A percentile compares a stretch with the other conserved stretches of the same genome.
Evolutionary conservation across 2,888 invertebrate genomes (phyloP).

Genomic region (Ectobius pallidus): DNA sequence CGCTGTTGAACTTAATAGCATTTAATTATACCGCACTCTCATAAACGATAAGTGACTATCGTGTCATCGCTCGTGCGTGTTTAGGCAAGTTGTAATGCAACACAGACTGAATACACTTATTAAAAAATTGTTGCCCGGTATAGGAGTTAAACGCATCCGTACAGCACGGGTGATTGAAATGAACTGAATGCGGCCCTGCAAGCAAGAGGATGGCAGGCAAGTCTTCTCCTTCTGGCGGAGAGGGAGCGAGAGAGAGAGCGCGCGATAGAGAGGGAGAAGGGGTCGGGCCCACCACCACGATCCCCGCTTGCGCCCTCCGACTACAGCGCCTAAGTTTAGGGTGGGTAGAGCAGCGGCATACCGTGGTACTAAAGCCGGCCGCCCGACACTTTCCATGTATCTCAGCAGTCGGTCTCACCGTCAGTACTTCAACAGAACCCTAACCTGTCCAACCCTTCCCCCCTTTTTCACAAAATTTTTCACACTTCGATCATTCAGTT

Average conservation of each 20-base stretch:
- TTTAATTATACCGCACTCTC: neutral
- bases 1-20: neutral
- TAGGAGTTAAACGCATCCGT: neutral
- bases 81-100: neutral
- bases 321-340: constrained; percentile 1
- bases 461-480: constrained; percentile 15
- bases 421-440: neutral
- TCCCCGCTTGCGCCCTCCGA: constrained; percentile 6
- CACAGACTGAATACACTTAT: neutral
- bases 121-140: neutral
- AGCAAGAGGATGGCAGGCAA: neutral
- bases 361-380: constrained; percentile 10
- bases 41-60: neutral
- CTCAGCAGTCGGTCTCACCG: constrained; percentile 24
- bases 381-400: neutral
- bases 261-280: neutral
- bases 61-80: neutral
- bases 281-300: neutral
- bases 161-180: neutral
- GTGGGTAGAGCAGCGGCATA: constrained; percentile 16
- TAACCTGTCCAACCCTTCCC: neutral
- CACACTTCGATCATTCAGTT: constrained; percentile 34
- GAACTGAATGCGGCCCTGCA: constrained; percentile 12
- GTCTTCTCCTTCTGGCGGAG: constrained; percentile 17
- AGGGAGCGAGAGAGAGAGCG: neutral